A percentile compares a stretch with the other conserved stretches of the same genome.
phyloP scores from a whole-genome alignment of 1,140 invertebrate genomes.

The Mya arenaria region DNA sequence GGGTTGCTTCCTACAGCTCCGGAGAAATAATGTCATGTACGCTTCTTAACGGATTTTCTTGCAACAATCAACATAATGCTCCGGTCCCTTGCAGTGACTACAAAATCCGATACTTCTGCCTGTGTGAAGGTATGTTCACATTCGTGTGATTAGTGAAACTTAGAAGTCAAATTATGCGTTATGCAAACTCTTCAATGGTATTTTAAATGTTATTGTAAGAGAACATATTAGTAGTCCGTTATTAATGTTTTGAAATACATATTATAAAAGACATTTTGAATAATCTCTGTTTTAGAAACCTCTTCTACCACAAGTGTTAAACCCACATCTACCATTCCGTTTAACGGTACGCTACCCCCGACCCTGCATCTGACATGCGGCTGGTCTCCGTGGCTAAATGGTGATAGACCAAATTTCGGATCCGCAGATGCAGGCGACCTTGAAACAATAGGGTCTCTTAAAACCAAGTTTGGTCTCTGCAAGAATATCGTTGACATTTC shows the following conservation, averaged over 20 bases:
- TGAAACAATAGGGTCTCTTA: constrained; percentile 73
- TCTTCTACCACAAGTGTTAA: no score
- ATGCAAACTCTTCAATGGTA: no score
- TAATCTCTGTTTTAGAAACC: no score
- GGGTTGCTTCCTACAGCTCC: constrained; percentile 55
- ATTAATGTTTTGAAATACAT: no score
- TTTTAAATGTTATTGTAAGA: no score
- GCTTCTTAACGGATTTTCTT: constrained; percentile 43
- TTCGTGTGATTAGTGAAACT: no score
- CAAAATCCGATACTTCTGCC: constrained; percentile 79
- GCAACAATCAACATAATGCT: constrained; percentile 50
- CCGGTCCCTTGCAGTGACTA: constrained; percentile 76
- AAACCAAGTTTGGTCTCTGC: constrained; percentile 81
- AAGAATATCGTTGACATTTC: constrained; percentile 87
- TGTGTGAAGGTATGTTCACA: constrained; percentile 76
- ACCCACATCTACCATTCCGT: no score
- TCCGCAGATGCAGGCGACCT: constrained; percentile 71
- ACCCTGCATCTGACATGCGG: no score
- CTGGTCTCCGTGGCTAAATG: constrained; percentile 77
- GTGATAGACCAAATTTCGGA: constrained; percentile 61
- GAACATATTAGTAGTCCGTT: no score
- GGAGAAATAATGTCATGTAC: constrained; percentile 62
- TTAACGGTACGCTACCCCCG: no score
- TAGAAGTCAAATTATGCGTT: no score
- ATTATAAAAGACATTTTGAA: no score